A percentile compares a stretch with the other conserved stretches of the same genome.
phyloP scores from a whole-genome alignment of 2,797 vertebrate species.

The Hyperoplus immaculatus region DNA sequence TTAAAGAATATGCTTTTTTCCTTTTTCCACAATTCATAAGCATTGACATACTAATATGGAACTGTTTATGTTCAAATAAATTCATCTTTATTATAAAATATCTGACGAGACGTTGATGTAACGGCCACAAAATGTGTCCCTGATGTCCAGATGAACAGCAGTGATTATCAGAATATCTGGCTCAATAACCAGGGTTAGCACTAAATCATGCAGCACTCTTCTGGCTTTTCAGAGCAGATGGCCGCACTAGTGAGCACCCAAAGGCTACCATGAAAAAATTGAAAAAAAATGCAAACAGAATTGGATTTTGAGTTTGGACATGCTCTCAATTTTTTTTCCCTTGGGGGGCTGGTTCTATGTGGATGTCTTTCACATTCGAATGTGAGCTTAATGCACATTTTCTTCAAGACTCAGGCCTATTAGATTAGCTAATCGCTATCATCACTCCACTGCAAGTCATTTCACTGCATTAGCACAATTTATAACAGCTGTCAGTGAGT shows the following conservation, averaged over 20 bases:
- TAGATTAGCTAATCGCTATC: constrained; percentile 16
- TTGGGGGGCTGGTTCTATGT: background rate
- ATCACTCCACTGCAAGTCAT: constrained; percentile 11
- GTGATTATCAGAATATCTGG: constrained; percentile 37
- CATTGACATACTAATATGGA: background rate
- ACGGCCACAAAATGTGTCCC: background rate
- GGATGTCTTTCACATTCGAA: constrained; percentile 35
- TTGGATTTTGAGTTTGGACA: constrained; percentile 36
- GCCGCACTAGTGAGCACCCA: constrained; percentile 39
- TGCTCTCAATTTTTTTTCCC: constrained; percentile 20
- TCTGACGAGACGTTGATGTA: background rate
- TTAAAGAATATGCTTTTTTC: background rate
- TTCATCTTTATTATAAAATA: constrained; percentile 5
- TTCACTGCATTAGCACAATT: constrained; percentile 17
- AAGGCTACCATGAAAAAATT: constrained; percentile 33
- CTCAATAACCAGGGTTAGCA: constrained; percentile 29
- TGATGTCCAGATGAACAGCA: constrained; percentile 12
- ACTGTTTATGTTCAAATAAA: background rate
- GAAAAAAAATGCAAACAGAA: constrained; percentile 46
- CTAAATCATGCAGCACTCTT: constrained; percentile 56
- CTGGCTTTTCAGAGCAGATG: constrained; percentile 64
- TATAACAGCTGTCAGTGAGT: constrained; percentile 12
- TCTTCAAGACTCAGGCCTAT: constrained; percentile 5
- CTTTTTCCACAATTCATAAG: background rate
- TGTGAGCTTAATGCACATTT: constrained; percentile 20